Evolutionary conservation across 2,113 vertebrate species (phyloP).

Genomic region (Bucco capensis): DNA sequence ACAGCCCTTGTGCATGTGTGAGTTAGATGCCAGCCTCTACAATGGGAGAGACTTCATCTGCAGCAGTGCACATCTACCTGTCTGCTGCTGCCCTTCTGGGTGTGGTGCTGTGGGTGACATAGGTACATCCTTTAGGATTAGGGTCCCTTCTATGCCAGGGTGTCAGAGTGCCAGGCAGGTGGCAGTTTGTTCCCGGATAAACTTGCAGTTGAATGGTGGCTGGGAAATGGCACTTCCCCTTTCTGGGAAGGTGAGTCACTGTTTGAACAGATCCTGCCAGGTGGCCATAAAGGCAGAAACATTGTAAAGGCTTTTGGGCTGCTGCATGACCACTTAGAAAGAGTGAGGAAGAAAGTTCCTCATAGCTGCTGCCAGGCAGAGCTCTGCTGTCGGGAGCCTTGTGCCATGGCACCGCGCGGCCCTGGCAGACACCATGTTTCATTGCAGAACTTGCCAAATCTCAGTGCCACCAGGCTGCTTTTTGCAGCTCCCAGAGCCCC

Average conservation of each 20-base stretch:
- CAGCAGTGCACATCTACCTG: no score
- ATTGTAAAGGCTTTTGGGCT: neutral
- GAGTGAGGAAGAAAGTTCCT: neutral
- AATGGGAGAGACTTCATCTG: neutral
- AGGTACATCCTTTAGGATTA: neutral
- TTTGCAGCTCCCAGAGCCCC: neutral
- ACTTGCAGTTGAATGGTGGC: neutral
- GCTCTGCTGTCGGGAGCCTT: neutral
- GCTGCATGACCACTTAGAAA: neutral
- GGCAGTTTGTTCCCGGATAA: neutral
- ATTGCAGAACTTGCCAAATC: neutral
- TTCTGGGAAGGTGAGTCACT: conserved; percentile 61
- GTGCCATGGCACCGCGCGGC: neutral
- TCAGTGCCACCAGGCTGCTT: accelerated
- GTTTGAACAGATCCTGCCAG: conserved; percentile 29
- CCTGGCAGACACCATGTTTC: neutral
- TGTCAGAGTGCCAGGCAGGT: neutral
- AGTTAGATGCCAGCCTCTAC: no score
- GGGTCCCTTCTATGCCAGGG: neutral
- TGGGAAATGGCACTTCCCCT: conserved; percentile 17
- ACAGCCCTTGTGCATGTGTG: accelerated
- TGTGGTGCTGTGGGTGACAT: neutral
- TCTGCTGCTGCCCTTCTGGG: neutral
- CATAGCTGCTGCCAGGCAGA: neutral
- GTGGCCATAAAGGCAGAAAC: neutral